A percentile compares a stretch with the other conserved stretches of the same genome.
These are phyloP conservation scores for Octodonta nipae DNA, from an alignment of 2,888 invertebrate genomes.

Conservation along the genomic window DNA sequence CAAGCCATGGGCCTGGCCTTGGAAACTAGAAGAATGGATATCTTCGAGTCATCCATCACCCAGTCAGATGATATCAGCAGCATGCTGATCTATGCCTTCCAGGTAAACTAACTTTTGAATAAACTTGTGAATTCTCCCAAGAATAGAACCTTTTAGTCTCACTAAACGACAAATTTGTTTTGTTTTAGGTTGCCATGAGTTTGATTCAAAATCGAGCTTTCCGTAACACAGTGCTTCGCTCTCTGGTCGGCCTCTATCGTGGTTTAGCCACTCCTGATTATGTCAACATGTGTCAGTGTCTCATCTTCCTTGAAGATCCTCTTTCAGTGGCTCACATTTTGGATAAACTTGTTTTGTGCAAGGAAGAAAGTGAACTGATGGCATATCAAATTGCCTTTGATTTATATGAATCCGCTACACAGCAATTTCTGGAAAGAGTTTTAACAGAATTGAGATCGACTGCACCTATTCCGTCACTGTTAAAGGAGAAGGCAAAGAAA, in stretches of 20 bases:
- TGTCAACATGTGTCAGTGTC: constrained; percentile 95
- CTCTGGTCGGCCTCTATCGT: constrained; percentile 79
- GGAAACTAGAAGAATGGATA: constrained; percentile 93
- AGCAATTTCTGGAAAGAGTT: constrained; percentile 85
- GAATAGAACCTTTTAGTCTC: not conserved
- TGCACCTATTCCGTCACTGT: constrained; percentile 65
- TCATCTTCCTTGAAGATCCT: constrained; percentile 92
- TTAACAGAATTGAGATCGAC: constrained; percentile 68
- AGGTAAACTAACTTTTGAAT: constrained; percentile 41
- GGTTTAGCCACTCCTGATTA: constrained; percentile 86
- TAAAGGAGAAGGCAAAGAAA: constrained; percentile 59
- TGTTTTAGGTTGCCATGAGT: constrained; percentile 87
- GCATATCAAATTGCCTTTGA: constrained; percentile 99
- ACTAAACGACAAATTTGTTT: constrained; percentile 4
- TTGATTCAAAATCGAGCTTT: constrained; percentile 88
- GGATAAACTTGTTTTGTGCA: constrained; percentile 72
- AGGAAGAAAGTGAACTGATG: constrained; percentile 65
- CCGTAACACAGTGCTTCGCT: constrained; percentile 76
- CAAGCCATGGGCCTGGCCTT: constrained; percentile 93
- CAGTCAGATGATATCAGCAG: constrained; percentile 79
- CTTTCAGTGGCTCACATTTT: constrained; percentile 83
- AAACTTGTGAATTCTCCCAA: not conserved
- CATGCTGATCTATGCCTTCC: constrained; percentile 90
- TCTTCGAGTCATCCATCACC: constrained; percentile 84
- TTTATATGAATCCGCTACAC: constrained; percentile 96